Conservation (phyloP, 2,797 vertebrate species). For the Taenioides sp. region DNA sequence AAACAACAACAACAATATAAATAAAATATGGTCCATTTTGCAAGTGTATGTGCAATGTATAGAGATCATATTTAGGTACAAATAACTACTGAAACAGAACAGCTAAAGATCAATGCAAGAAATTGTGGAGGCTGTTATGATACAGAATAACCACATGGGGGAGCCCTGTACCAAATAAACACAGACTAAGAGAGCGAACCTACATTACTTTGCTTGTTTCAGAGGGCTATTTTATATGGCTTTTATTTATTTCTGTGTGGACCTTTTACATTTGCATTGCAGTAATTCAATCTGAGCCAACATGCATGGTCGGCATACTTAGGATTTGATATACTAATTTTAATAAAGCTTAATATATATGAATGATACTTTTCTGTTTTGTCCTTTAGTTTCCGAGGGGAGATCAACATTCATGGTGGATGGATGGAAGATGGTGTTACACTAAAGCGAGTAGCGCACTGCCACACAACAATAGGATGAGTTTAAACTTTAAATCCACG, state of each 20-base stretch:
- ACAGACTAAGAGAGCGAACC: not conserved
- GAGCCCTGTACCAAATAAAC: constrained; percentile 58
- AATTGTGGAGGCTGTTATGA: constrained; percentile 11
- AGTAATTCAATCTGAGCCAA: not conserved
- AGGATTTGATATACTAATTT: not conserved
- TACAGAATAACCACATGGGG: constrained; percentile 59
- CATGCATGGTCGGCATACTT: not conserved
- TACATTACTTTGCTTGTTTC: not conserved
- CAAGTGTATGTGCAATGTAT: not conserved
- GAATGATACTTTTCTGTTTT: not conserved
- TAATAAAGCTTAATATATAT: not conserved
- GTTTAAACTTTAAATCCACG: constrained; percentile 20
- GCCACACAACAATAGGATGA: constrained; percentile 56
- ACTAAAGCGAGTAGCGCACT: constrained; percentile 52
- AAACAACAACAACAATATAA: not conserved
- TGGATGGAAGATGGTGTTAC: constrained; percentile 69
- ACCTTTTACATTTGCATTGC: too few relatives aligned
- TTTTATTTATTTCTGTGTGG: too few relatives aligned
- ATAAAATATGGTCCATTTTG: not conserved
- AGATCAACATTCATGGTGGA: constrained; percentile 73
- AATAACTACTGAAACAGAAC: not conserved
- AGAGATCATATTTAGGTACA: not conserved
- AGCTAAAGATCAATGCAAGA: not conserved
- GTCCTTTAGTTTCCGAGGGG: constrained; percentile 57
- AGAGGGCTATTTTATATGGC: too few relatives aligned